Conservation (phyloP, 2,888 invertebrate genomes). For the Celastrina argiolus region DNA sequence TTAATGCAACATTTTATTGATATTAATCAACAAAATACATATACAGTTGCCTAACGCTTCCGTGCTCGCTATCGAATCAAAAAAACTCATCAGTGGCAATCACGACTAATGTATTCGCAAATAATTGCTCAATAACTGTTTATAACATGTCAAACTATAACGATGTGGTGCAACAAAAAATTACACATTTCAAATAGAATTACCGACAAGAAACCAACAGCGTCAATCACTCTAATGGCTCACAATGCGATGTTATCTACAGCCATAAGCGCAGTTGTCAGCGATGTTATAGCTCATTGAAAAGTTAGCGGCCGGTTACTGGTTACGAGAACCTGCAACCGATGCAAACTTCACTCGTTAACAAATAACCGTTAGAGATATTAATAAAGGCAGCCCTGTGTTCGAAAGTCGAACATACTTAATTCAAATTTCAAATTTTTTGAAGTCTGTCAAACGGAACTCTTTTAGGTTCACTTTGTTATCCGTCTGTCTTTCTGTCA, state of each 20-base stretch:
- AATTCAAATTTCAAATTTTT: no score
- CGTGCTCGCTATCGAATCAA: background rate
- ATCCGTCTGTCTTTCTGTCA: no score
- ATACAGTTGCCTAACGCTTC: background rate
- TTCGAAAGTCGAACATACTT: no score
- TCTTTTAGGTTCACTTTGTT: no score
- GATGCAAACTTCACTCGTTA: background rate
- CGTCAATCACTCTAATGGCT: slow-evolving; percentile 75
- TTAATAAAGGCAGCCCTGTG: slow-evolving; percentile 77
- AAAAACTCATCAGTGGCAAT: background rate
- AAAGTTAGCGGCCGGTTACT: slow-evolving; percentile 49
- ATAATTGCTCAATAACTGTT: slow-evolving; percentile 8
- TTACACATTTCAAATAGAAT: slow-evolving; percentile 71
- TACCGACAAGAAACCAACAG: slow-evolving; percentile 71
- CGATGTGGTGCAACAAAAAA: slow-evolving; percentile 38
- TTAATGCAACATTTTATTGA: no score
- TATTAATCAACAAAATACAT: no score
- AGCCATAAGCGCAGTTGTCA: slow-evolving; percentile 70
- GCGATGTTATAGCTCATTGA: slow-evolving; percentile 56
- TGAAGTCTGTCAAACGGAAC: no score
- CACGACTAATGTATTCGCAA: background rate
- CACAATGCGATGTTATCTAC: slow-evolving; percentile 64
- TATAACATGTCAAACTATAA: slow-evolving; percentile 20
- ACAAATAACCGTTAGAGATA: slow-evolving; percentile 41
- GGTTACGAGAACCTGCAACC: background rate